Conservation (phyloP, 2,113 vertebrate species). For the Phalacrocorax brasilianus region DNA sequence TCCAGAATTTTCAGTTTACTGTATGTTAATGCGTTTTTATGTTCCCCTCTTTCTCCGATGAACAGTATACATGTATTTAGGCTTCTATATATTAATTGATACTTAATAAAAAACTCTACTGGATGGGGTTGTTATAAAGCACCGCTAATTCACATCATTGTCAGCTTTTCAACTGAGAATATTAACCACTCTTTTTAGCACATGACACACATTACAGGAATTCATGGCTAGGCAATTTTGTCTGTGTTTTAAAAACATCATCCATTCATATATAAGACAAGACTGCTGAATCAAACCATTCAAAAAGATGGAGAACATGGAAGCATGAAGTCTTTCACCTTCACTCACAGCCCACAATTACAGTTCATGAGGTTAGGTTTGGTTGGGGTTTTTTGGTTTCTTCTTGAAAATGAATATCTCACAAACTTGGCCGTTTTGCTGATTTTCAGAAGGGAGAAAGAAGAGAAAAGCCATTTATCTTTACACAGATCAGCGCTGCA, state of each 20-base stretch:
- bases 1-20: background rate
- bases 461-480: background rate
- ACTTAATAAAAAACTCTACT: background rate
- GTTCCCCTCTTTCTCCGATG: background rate
- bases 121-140: background rate
- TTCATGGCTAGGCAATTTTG: background rate
- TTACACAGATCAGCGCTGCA: background rate
- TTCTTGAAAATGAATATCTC: background rate
- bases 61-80: background rate
- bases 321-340: background rate
- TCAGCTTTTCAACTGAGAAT: background rate
- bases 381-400: rapidly evolving
- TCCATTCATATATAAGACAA: background rate
- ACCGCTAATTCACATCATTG: background rate
- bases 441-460: background rate
- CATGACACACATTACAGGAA: background rate
- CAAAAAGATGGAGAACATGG: background rate
- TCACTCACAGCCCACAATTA: background rate
- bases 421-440: background rate
- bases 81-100: background rate
- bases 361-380: background rate
- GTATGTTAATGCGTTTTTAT: rapidly evolving
- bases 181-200: background rate
- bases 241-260: background rate
- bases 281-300: background rate